phyloP scores from a whole-genome alignment of 2,797 vertebrate genomes.

The Lemur catta region DNA sequence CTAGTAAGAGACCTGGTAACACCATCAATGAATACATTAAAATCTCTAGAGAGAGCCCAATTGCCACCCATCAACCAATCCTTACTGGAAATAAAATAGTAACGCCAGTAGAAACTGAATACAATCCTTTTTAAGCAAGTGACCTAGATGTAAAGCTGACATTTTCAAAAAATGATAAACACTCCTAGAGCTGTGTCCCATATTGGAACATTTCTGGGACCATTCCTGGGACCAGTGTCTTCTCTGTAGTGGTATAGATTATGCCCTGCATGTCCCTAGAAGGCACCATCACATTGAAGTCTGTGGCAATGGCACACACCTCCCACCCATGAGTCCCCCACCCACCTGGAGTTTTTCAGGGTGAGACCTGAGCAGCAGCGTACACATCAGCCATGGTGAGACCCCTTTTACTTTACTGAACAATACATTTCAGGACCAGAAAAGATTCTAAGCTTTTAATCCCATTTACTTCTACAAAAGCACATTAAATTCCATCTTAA shows the following conservation, averaged over 20 bases:
- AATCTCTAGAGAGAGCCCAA: not conserved
- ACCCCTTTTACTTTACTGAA: not conserved
- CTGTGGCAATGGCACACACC: not conserved
- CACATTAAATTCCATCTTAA: not conserved
- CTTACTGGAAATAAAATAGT: not conserved
- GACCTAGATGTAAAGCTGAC: not conserved
- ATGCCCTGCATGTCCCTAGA: not conserved
- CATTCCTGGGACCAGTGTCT: not conserved
- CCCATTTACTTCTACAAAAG: not conserved
- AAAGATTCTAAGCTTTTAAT: not conserved
- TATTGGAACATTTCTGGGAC: not conserved
- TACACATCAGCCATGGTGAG: not conserved
- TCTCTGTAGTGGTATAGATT: not conserved
- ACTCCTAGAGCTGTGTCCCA: not conserved
- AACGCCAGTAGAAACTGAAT: not conserved
- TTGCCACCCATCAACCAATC: not conserved
- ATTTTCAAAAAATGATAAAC: not conserved
- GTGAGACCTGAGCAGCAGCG: not conserved
- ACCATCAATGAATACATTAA: not conserved
- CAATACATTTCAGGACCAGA: not conserved
- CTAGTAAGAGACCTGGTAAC: not conserved
- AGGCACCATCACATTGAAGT: not conserved
- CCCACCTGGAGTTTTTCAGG: not conserved
- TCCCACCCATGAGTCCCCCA: not conserved
- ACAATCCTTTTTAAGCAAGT: not conserved